A percentile compares a stretch with the other conserved stretches of the same genome.
These are phyloP conservation scores for Opisthocomus hoazin DNA, from an alignment of 2,113 vertebrate genomes.

Conservation along the genomic window DNA sequence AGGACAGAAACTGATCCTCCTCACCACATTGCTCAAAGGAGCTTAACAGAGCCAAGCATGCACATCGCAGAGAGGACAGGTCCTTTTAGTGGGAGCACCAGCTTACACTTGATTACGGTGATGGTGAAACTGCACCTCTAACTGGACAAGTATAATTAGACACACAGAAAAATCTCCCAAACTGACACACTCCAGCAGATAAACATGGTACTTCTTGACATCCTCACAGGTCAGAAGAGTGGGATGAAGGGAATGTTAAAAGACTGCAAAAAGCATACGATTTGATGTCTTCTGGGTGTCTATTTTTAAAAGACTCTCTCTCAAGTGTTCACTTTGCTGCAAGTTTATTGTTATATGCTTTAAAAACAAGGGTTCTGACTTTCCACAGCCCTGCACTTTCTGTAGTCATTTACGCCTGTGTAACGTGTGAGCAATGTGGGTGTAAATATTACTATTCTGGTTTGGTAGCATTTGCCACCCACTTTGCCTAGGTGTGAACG, in stretches of 20 bases:
- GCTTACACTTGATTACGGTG: background rate
- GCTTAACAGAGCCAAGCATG: background rate
- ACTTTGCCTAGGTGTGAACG: conserved; percentile 42
- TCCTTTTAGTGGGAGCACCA: background rate
- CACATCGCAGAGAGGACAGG: background rate
- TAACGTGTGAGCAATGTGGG: conserved; percentile 33
- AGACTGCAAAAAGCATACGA: background rate
- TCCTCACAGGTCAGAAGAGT: background rate
- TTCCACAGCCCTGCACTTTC: background rate
- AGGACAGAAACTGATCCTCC: background rate
- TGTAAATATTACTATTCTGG: conserved; percentile 54
- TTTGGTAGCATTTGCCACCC: conserved; percentile 32
- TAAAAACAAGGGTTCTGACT: conserved; percentile 14
- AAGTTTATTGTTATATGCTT: conserved; percentile 13
- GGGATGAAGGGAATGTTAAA: background rate
- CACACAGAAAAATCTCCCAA: background rate
- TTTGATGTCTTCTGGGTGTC: background rate
- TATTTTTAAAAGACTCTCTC: background rate
- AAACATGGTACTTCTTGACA: background rate
- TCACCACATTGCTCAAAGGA: background rate
- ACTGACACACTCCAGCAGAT: background rate
- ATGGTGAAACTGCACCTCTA: background rate
- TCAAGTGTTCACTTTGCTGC: conserved; percentile 10
- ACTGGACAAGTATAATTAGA: background rate
- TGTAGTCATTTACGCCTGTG: conserved; percentile 2